Conservation (phyloP, 2,113 vertebrate genomes). For the Crocuta crocuta region DNA sequence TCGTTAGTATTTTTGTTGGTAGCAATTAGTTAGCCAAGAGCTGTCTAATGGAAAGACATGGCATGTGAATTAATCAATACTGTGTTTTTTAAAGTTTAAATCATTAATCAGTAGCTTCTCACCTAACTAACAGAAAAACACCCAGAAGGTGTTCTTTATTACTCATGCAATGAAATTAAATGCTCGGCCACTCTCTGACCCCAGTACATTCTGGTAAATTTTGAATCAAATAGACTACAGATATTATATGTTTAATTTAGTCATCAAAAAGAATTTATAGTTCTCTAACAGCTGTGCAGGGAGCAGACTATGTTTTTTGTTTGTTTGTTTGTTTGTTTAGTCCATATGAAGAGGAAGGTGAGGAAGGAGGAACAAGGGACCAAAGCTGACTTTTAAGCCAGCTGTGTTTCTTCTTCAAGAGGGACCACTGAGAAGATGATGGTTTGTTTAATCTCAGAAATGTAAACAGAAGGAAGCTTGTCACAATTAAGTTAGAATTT, state of each 20-base stretch:
- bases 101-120: constrained; percentile 67
- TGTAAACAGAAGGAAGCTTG: constrained; percentile 58
- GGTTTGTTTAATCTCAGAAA: constrained; percentile 69
- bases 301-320: constrained; percentile 53
- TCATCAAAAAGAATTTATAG: constrained; percentile 67
- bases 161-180: constrained; percentile 51
- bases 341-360: constrained; percentile 30
- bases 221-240: constrained; percentile 77
- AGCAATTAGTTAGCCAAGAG: not conserved
- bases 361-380: not conserved
- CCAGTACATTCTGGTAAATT: constrained; percentile 59
- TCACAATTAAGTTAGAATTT: constrained; percentile 72
- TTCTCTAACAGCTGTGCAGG: constrained; percentile 75
- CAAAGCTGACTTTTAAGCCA: constrained; percentile 46
- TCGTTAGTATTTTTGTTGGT: not conserved
- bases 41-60: not conserved
- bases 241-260: constrained; percentile 74
- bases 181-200: constrained; percentile 5
- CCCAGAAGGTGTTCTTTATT: constrained; percentile 42
- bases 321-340: not conserved
- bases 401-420: constrained; percentile 75
- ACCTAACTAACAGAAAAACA: constrained; percentile 37
- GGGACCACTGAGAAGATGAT: constrained; percentile 55
- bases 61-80: not conserved
- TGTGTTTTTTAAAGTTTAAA: constrained; percentile 64